A percentile compares a stretch with the other conserved stretches of the same genome.
These are phyloP conservation scores for Amblyjoppa fuscipennis DNA, from an alignment of 2,888 invertebrate species.

Conservation along the genomic window DNA sequence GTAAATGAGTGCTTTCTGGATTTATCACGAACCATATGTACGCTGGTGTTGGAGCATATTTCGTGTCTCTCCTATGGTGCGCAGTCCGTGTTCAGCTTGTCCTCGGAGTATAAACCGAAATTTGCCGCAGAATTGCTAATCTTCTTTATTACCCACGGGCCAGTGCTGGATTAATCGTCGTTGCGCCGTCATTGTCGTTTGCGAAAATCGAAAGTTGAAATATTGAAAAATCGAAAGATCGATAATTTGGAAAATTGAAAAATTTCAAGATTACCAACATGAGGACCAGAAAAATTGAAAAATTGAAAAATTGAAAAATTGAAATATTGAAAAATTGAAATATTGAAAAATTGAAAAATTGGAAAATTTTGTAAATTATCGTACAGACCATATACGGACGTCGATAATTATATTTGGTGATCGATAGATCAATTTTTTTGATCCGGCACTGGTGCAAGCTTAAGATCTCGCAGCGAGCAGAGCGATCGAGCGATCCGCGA, in stretches of 20 bases:
- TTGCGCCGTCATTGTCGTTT: background rate
- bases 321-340: background rate
- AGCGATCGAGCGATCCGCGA: conserved; percentile 16
- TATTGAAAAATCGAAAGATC: background rate
- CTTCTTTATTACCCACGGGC: conserved; percentile 63
- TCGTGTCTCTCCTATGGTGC: conserved; percentile 14
- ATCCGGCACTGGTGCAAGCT: conserved; percentile 65
- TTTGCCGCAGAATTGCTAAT: conserved; percentile 76
- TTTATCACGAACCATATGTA: conserved; percentile 8
- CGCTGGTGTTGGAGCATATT: background rate
- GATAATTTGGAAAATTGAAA: background rate
- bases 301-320: background rate
- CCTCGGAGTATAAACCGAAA: conserved; percentile 55
- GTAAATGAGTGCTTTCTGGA: background rate
- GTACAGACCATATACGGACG: background rate
- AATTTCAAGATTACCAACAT: too few species aligned
- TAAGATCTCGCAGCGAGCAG: conserved; percentile 53
- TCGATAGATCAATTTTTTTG: background rate
- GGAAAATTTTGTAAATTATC: background rate
- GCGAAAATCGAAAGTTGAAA: background rate
- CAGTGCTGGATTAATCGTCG: conserved; percentile 65
- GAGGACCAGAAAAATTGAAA: background rate
- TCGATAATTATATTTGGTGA: conserved; percentile 1
- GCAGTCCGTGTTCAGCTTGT: conserved; percentile 53
- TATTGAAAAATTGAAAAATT: background rate